phyloP scores from a whole-genome alignment of 2,113 vertebrate genomes.

The Mormyrus iriodes region DNA sequence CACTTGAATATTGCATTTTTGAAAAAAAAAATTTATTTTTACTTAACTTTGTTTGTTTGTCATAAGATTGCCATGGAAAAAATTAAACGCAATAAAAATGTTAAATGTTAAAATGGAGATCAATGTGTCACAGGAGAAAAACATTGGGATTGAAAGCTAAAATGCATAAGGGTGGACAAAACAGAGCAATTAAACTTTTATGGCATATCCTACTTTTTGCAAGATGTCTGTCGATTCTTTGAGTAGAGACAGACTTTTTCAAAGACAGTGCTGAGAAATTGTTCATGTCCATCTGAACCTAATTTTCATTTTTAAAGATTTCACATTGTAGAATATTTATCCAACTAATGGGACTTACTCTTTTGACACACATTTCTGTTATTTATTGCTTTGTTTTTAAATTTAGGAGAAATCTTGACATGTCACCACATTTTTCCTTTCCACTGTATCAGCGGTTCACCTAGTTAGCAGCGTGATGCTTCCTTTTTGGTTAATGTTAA shows the following conservation, averaged over 20 bases:
- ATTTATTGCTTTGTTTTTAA: neutral
- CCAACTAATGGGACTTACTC: neutral
- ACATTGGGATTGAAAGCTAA: neutral
- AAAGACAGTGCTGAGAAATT: neutral
- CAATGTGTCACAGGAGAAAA: neutral
- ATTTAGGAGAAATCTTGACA: neutral
- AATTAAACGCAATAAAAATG: neutral
- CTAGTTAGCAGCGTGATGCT: neutral
- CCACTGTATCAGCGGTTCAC: neutral
- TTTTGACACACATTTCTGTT: neutral
- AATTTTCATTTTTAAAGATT: neutral
- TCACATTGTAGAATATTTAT: neutral
- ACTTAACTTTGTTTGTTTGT: neutral
- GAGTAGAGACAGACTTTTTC: conserved; percentile 1
- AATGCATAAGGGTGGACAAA: neutral
- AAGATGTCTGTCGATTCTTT: neutral
- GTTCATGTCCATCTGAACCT: neutral
- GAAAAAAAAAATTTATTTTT: no score
- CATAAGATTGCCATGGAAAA: neutral
- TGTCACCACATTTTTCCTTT: neutral
- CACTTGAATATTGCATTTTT: no score
- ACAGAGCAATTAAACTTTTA: neutral
- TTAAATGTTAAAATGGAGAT: neutral
- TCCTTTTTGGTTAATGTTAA: neutral
- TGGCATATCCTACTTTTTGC: neutral